A percentile compares a stretch with the other conserved stretches of the same genome.
These are phyloP conservation scores for Pelodiscus sinensis DNA, from an alignment of 2,113 vertebrate genomes.

Conservation along the genomic window DNA sequence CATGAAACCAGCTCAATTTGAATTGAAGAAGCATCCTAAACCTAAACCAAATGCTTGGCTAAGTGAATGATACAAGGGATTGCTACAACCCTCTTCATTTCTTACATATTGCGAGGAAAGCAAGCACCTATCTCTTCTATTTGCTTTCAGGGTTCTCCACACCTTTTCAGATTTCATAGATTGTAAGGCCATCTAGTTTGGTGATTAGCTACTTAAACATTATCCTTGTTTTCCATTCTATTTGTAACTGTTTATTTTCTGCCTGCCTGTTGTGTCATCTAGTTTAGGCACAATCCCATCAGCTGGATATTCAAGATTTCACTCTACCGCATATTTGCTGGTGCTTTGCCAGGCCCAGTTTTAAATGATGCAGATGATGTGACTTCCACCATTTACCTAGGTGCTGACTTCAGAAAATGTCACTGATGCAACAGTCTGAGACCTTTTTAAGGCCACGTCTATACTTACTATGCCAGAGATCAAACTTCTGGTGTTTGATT, in stretches of 20 bases:
- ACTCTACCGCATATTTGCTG: background rate
- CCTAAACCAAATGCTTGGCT: conserved; percentile 64
- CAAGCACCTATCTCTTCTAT: background rate
- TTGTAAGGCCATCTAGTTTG: background rate
- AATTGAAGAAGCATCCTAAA: conserved; percentile 67
- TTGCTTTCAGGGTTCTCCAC: background rate
- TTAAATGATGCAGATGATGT: background rate
- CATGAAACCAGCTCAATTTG: conserved; percentile 75
- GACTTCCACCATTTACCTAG: background rate
- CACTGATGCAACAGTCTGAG: background rate
- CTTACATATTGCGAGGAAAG: background rate
- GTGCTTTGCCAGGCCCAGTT: background rate
- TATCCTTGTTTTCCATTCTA: background rate
- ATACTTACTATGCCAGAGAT: too few species aligned
- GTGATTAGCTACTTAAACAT: background rate
- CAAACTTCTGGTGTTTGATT: too few species aligned
- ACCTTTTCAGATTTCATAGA: background rate
- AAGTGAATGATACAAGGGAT: conserved; percentile 56
- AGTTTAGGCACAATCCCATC: background rate
- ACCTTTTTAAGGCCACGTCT: background rate
- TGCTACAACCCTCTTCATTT: conserved; percentile 59
- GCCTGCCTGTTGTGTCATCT: background rate
- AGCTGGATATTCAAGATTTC: background rate
- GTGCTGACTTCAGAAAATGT: background rate
- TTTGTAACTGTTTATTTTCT: background rate